Evolutionary conservation across 2,888 invertebrate species (phyloP).

Genomic region (Pantelozetes paolii): DNA sequence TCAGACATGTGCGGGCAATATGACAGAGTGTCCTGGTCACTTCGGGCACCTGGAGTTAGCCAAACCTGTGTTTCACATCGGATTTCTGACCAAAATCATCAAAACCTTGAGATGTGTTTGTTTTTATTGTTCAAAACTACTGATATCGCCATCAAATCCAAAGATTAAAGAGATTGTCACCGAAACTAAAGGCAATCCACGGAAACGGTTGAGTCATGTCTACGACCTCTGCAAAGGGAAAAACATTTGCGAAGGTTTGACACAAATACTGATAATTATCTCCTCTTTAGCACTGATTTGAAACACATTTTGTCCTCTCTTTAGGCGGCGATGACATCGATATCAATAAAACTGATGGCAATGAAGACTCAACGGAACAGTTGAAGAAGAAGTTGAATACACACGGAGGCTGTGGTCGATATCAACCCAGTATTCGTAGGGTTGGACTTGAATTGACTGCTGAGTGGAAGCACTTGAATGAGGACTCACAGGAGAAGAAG

Average conservation of each 20-base stretch:
- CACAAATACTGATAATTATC: too few species aligned
- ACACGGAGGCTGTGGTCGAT: constrained; percentile 96
- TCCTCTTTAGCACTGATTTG: not conserved
- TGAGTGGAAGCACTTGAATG: constrained; percentile 98
- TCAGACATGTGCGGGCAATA: constrained; percentile 84
- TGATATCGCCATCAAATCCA: constrained; percentile 84
- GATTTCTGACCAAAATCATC: constrained; percentile 93
- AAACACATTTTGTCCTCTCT: not conserved
- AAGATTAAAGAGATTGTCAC: constrained; percentile 89
- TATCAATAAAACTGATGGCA: constrained; percentile 44
- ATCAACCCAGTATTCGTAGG: constrained; percentile 86
- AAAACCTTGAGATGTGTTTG: constrained; percentile 92
- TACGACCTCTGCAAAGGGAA: constrained; percentile 98
- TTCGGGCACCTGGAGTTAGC: constrained; percentile 94
- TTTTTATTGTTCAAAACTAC: constrained; percentile 94
- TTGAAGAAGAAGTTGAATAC: constrained; percentile 59
- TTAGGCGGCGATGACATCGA: constrained; percentile 86
- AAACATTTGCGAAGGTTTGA: constrained; percentile 84
- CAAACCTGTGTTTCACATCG: constrained; percentile 93
- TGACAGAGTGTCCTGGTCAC: constrained; percentile 94
- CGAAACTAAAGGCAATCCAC: constrained; percentile 93
- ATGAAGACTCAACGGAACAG: not conserved
- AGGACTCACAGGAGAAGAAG: constrained; percentile 96
- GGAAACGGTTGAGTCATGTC: constrained; percentile 87
- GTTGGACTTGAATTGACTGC: constrained; percentile 88